These are phyloP conservation scores for Cebidichthys violaceus DNA, from an alignment of 2,113 vertebrate species.

Conservation along the genomic window DNA sequence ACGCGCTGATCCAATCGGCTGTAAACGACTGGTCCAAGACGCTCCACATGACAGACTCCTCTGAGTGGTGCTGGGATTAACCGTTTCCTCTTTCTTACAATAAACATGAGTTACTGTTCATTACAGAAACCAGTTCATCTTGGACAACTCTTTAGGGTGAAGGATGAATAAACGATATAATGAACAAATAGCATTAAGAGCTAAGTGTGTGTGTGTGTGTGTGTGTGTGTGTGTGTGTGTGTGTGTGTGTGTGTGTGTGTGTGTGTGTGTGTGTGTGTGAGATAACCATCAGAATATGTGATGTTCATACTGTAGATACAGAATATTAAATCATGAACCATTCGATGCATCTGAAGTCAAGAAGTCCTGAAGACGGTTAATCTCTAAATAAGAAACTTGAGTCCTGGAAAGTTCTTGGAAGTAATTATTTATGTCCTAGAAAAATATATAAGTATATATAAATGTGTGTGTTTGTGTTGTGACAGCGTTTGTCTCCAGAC, in stretches of 20 bases:
- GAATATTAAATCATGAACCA: background rate
- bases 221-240: background rate
- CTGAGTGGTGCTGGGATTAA: no score
- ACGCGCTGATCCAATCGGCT: background rate
- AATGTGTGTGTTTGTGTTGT: slow-evolving; percentile 43
- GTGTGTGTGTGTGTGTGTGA: background rate
- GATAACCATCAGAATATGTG: no score
- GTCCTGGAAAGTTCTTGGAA: background rate
- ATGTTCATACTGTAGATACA: background rate
- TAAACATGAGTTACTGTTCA: no score
- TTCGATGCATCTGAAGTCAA: background rate
- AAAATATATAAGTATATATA: no score
- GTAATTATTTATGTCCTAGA: background rate
- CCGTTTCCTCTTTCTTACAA: no score
- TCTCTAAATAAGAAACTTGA: no score
- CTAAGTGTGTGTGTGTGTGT: background rate
- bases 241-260: background rate
- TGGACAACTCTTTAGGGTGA: no score
- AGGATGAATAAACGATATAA: no score
- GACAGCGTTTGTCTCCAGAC: slow-evolving; percentile 93
- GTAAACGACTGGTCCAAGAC: no score
- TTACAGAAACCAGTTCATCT: no score
- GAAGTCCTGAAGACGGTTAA: background rate
- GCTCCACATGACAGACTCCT: no score
- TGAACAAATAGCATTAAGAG: background rate